phyloP scores from a whole-genome alignment of 2,888 invertebrate genomes.

The Acleris emargana region DNA sequence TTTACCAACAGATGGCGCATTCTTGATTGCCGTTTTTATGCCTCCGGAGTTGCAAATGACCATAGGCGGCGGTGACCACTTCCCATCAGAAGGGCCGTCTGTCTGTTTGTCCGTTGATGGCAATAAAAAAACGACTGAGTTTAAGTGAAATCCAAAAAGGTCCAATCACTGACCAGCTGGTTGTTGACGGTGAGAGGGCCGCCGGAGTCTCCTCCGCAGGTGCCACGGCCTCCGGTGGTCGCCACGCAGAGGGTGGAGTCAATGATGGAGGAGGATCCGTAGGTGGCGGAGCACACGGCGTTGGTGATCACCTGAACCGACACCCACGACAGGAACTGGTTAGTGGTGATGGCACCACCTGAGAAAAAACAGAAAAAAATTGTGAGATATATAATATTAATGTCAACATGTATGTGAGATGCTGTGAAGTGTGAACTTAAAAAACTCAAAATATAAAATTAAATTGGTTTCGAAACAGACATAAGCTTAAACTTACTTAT shows the following conservation, averaged over 20 bases:
- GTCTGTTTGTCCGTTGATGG: too few species aligned
- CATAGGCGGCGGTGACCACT: too few species aligned
- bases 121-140: too few species aligned
- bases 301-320: slow-evolving; percentile 52
- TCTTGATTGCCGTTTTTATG: background rate
- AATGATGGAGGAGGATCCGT: slow-evolving; percentile 11
- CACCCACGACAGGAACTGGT: slow-evolving; percentile 57
- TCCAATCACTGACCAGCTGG: slow-evolving; percentile 19
- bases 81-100: too few species aligned
- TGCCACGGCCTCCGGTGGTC: slow-evolving; percentile 33
- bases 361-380: slow-evolving; percentile 3
- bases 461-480: too few species aligned
- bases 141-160: background rate
- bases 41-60: too few species aligned
- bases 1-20: background rate
- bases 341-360: slow-evolving; percentile 46
- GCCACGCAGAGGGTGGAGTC: slow-evolving; percentile 37
- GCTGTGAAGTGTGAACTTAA: too few species aligned
- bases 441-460: too few species aligned
- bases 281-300: slow-evolving; percentile 37
- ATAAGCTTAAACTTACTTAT: too few species aligned
- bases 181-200: slow-evolving; percentile 32
- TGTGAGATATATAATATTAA: too few species aligned
- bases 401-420: too few species aligned
- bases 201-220: slow-evolving; percentile 41